These are phyloP conservation scores for Herpetotheres cachinnans DNA, from an alignment of 2,113 vertebrate genomes.

Conservation along the genomic window DNA sequence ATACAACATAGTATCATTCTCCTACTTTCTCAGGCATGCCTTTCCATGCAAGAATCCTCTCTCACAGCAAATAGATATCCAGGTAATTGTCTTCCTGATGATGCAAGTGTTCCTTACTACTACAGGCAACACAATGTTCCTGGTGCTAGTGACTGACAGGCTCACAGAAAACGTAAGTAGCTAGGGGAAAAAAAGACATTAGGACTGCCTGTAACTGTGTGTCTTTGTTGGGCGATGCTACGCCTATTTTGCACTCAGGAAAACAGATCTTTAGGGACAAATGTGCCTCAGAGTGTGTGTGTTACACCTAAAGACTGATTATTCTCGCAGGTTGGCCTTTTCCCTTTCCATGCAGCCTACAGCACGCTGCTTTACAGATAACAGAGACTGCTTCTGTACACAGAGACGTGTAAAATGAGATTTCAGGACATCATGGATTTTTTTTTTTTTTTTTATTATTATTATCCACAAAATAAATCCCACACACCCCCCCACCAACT, in stretches of 20 bases:
- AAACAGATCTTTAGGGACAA: background rate
- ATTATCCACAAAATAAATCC: background rate
- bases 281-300: background rate
- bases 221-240: slow-evolving; percentile 1
- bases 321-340: background rate
- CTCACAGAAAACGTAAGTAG: background rate
- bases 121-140: background rate
- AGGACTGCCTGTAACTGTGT: slow-evolving; percentile 11
- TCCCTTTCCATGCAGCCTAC: background rate
- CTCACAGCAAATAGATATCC: background rate
- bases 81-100: background rate
- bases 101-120: background rate
- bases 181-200: background rate
- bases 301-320: background rate
- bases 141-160: background rate
- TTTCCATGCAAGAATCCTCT: background rate
- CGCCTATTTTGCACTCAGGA: slow-evolving; percentile 2
- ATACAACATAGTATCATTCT: background rate
- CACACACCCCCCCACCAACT: background rate
- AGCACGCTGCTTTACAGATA: background rate
- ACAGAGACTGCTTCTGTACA: slow-evolving; percentile 5
- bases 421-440: background rate
- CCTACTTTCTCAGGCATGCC: background rate
- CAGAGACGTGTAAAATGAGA: slow-evolving; percentile 4
- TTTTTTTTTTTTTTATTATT: background rate